Percentiles rank a stretch among this genome's conserved stretches.
phyloP scores from a whole-genome alignment of 1,140 invertebrate genomes.

The Drosophila bifasciata region DNA sequence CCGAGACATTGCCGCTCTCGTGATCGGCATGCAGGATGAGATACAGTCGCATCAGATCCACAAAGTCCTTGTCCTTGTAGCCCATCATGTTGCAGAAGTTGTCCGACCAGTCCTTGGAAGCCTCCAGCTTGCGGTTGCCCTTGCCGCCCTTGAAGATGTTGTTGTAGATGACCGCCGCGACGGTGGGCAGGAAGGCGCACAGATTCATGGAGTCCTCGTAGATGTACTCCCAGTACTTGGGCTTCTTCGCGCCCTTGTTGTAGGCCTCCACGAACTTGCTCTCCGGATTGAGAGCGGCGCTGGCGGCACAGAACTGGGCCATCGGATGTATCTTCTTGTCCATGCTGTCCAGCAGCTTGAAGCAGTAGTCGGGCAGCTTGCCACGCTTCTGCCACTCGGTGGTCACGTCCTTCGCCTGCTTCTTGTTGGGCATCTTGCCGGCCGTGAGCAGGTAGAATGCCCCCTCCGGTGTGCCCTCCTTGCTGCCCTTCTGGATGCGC shows the following conservation, averaged over 20 bases:
- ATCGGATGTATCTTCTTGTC: slow-evolving; percentile 96
- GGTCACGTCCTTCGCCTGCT: slow-evolving; percentile 91
- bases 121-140: slow-evolving; percentile 92
- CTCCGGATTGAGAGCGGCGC: slow-evolving; percentile 95
- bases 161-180: slow-evolving; percentile 96
- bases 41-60: slow-evolving; percentile 96
- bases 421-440: slow-evolving; percentile 93
- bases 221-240: slow-evolving; percentile 87
- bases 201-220: slow-evolving; percentile 98
- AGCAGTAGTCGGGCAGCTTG: slow-evolving; percentile 94
- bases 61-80: slow-evolving; percentile 92
- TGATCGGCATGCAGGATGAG: slow-evolving; percentile 97
- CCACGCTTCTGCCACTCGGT: slow-evolving; percentile 93
- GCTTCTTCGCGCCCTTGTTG: slow-evolving; percentile 81
- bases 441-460: slow-evolving; percentile 97
- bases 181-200: slow-evolving; percentile 95
- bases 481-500: slow-evolving; percentile 92
- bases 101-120: slow-evolving; percentile 94
- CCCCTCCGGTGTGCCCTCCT: slow-evolving; percentile 96
- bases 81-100: slow-evolving; percentile 97
- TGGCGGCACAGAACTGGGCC: slow-evolving; percentile 96
- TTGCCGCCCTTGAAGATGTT: slow-evolving; percentile 94
- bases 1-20: slow-evolving; percentile 97
- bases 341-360: slow-evolving; percentile 96
- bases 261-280: slow-evolving; percentile 97